These are phyloP conservation scores for Leptinotarsa defecta DNA, from an alignment of 1,140 invertebrate species.

Conservation along the genomic window DNA sequence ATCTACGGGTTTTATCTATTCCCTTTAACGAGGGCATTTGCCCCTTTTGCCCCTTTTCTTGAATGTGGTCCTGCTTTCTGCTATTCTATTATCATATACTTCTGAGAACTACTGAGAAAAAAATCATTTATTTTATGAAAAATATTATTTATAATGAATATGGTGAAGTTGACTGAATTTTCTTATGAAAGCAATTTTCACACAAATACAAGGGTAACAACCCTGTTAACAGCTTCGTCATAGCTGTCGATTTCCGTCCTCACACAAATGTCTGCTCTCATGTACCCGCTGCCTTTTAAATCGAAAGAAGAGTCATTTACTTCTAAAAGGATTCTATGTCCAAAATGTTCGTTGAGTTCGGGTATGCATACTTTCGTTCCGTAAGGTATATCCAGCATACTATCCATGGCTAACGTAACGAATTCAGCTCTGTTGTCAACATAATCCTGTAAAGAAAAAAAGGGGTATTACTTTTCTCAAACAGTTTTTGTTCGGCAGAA, in stretches of 20 bases:
- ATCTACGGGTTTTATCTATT: too few relatives aligned
- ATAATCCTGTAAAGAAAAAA: slow-evolving; percentile 56
- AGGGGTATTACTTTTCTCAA: background rate
- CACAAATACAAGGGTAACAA: slow-evolving; percentile 53
- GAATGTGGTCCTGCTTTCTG: too few relatives aligned
- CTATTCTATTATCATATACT: too few relatives aligned
- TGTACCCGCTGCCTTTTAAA: slow-evolving; percentile 53
- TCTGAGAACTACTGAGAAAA: too few relatives aligned
- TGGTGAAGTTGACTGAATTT: too few relatives aligned
- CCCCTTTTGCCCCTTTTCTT: too few relatives aligned
- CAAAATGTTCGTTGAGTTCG: slow-evolving; percentile 59
- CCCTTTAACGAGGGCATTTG: too few relatives aligned
- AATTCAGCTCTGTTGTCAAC: slow-evolving; percentile 58
- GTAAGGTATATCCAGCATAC: slow-evolving; percentile 54
- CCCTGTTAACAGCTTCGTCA: slow-evolving; percentile 57
- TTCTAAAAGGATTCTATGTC: slow-evolving; percentile 55
- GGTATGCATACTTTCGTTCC: slow-evolving; percentile 59
- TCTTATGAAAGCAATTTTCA: slow-evolving; percentile 7
- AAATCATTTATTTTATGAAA: too few relatives aligned
- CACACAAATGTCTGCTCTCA: slow-evolving; percentile 60
- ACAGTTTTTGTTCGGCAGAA: too few relatives aligned
- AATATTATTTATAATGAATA: too few relatives aligned
- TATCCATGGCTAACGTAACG: slow-evolving; percentile 60
- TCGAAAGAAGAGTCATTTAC: slow-evolving; percentile 55
- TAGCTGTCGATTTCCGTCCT: slow-evolving; percentile 61